Base-by-base conservation (phyloP, 2,113 vertebrate species). In the Nothocercus nigrocapillus region DNA sequence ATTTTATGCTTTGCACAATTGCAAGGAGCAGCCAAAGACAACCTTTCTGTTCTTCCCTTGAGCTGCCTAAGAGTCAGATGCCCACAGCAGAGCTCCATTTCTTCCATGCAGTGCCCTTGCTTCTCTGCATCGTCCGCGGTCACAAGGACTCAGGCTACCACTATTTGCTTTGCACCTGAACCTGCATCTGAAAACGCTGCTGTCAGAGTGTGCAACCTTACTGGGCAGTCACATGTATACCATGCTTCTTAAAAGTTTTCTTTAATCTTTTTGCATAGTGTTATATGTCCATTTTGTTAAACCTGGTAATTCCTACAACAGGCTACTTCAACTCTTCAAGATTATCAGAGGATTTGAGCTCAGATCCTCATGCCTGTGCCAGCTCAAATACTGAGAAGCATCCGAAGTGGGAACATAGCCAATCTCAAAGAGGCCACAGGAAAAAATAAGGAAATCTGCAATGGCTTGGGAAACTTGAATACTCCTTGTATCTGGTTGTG, bases 1-100 rank as follows among this genome's bases (percentile, higher is more conserved):
- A 24, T 78, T 56, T 78, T 84, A 72, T 79, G 40, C 61, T 84
- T 88, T 75, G 42, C 80, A 44, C 1, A 0, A 30, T 58, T 72
- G 28, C 69, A 93, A 73, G 73, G 67, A 70, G 30, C 96, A 91
- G 88, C 82, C 90, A 40, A 86, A 93, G 93, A 82, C 92, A 58
- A 93, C 53, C 34, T 84, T 88, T 73, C 38, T 0, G 0, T 88
- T 85, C 73, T 78, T 94, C 80, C n/a, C 49, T 84, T 62, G 1
- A 82, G 38, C 76, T 74, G 54, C 36, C 82, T 78, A 7, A 66
- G 56, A 83, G 73, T 78, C 73, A 88, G 77, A 56, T 30, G 25
- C 30, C 62, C 44, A 56, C 44, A 61, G 5, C 38, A 27, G 13
- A 92, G 51, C 53, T 86, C 38, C 20, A 13, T 88, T 94, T 74